Evolutionary conservation across 2,113 vertebrate genomes (phyloP).

Genomic region (Casuarius casuarius): DNA sequence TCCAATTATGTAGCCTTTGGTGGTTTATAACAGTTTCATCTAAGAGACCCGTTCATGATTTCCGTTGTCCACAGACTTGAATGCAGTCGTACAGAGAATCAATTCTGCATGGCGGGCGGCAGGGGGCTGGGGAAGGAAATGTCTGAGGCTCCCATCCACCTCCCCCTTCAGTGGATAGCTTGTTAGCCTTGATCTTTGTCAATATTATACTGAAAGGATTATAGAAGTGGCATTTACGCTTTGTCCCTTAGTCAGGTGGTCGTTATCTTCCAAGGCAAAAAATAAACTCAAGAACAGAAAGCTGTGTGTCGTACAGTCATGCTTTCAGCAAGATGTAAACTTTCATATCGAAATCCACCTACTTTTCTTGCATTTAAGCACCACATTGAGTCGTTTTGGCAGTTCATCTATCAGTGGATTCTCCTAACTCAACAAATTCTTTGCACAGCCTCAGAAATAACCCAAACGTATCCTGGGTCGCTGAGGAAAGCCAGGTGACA

Average conservation of each 20-base stretch:
- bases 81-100: not conserved
- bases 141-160: not conserved
- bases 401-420: not conserved
- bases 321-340: not conserved
- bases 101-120: not conserved
- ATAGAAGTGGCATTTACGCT: not conserved
- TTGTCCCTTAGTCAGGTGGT: not conserved
- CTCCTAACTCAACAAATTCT: not conserved
- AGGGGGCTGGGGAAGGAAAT: not conserved
- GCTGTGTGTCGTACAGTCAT: not conserved
- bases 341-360: not conserved
- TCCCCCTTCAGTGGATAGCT: not conserved
- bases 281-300: not conserved
- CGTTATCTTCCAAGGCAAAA: not conserved
- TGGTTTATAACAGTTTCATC: not conserved
- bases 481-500: not conserved
- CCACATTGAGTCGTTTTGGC: not conserved
- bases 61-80: not conserved
- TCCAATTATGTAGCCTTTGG: accelerated
- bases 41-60: not conserved
- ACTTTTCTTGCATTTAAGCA: not conserved
- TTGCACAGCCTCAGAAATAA: not conserved
- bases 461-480: not conserved
- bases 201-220: not conserved
- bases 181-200: not conserved